A percentile compares a stretch with the other conserved stretches of the same genome.
These are phyloP conservation scores for Chelonus formosanus DNA, from an alignment of 2,888 invertebrate genomes.

Conservation along the genomic window DNA sequence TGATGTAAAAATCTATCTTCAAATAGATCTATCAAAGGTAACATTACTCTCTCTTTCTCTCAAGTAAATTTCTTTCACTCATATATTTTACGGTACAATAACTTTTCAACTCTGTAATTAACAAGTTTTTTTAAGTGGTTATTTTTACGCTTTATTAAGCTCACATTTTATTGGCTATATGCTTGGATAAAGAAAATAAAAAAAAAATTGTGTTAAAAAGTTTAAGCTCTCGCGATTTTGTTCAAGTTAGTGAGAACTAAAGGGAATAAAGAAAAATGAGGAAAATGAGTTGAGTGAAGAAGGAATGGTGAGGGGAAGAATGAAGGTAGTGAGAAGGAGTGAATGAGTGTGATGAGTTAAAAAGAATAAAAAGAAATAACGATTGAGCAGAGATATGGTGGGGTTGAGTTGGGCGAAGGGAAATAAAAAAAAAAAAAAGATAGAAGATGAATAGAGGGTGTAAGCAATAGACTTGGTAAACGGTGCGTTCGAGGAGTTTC, in stretches of 20 bases:
- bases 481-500: conserved; percentile 20
- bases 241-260: conserved; percentile 21
- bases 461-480: conserved; percentile 18
- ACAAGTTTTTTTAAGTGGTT: conserved; percentile 8
- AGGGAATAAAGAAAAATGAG: conserved; percentile 1
- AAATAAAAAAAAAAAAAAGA: conserved; percentile 16
- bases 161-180: conserved; percentile 7
- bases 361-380: conserved; percentile 9
- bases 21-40: too few relatives aligned
- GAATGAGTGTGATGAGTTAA: too few relatives aligned
- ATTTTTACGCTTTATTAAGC: conserved; percentile 8
- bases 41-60: too few relatives aligned
- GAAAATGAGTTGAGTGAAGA: conserved; percentile 21
- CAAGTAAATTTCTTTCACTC: too few relatives aligned
- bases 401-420: conserved; percentile 13
- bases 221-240: conserved; percentile 13
- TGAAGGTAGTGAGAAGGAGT: neutral
- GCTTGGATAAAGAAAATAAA: conserved; percentile 7
- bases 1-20: too few relatives aligned
- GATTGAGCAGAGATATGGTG: conserved; percentile 28
- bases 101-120: neutral
- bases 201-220: conserved; percentile 19
- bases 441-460: neutral
- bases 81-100: neutral
- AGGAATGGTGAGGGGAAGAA: neutral